Evolutionary conservation across 2,797 vertebrate species (phyloP).

Genomic region (Silurus aristotelis): DNA sequence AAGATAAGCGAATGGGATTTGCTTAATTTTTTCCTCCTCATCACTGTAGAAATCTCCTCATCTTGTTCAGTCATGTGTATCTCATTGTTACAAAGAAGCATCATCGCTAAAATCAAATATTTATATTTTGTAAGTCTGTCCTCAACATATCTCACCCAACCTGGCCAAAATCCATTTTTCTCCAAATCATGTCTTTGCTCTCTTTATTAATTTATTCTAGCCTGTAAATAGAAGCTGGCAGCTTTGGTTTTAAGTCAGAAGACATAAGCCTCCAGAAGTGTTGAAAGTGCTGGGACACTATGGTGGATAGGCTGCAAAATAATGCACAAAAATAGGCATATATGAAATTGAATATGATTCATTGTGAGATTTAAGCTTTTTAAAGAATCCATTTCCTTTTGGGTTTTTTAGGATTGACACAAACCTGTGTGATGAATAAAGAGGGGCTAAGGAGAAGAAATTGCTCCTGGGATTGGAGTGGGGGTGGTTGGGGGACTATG

Average conservation of each 20-base stretch:
- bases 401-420: constrained; percentile 13
- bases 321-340: constrained; percentile 9
- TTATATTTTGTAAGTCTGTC: constrained; percentile 21
- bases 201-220: neutral
- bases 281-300: constrained; percentile 1
- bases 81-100: constrained; percentile 65
- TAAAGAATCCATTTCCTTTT: neutral
- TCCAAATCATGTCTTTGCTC: neutral
- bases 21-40: constrained; percentile 51
- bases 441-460: neutral
- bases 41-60: constrained; percentile 55
- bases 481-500: too few species aligned
- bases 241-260: constrained; percentile 21
- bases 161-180: constrained; percentile 17
- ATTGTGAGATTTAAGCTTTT: constrained; percentile 7
- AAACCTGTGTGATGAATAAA: constrained; percentile 3
- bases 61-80: constrained; percentile 64
- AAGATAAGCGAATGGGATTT: constrained; percentile 51
- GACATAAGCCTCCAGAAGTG: constrained; percentile 5
- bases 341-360: constrained; percentile 13
- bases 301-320: constrained; percentile 35
- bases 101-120: constrained; percentile 20
- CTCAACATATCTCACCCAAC: constrained; percentile 15
- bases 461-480: neutral
- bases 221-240: constrained; percentile 7